Base-by-base conservation (phyloP, 1,140 invertebrate genomes). In the Ooceraea biroi region DNA sequence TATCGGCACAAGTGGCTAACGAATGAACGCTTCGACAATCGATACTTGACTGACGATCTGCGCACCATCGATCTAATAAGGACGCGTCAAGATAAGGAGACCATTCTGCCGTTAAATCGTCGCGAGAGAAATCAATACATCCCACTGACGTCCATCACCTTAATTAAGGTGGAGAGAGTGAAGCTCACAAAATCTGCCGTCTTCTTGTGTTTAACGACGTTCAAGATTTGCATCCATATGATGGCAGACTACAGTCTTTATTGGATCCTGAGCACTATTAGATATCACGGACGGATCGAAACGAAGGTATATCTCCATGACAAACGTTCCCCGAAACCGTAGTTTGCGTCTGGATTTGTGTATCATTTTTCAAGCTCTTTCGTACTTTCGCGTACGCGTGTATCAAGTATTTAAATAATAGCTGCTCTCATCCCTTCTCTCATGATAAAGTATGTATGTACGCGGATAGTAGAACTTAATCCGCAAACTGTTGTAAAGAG, bases 1-100 rank as follows among this genome's bases (percentile, higher is more conserved):
- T 98, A 98, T 90, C 96, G 97, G 60, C 93, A 96, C 58, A 97
- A 96, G 90, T 98, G 96, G 93, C 90, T 97, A 85, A 96, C 95
- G 0, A 95, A 94, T 85, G 96, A 97, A n/a, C 94, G 95, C 14
- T 98, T 96, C 88, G 96, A 97, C 86, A 98, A 98, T 91, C 92
- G 94, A 11, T 98, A 97, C 89, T 94, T 98, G 2, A 97, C 96
- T 0, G 92, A 95, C 30, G 95, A 97, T 57, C 95, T 98, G 25
- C 91, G 95, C 1, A 94, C 96, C 11, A 96, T 98, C 22, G 97
- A 98, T 90, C 87, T 96, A n/a, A 94, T 95, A 77, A 95, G 97
- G 80, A 93, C 94, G 2, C 92, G 94, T 17, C 93, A 95, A 48
- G 95, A 96, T 0, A 95, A 95, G 83, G 95, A 96, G 50, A 95